Evolutionary conservation across 2,113 vertebrate genomes (phyloP), one percentile per base, ranked within the genome.

Genomic region (Neotoma lepida): DNA sequence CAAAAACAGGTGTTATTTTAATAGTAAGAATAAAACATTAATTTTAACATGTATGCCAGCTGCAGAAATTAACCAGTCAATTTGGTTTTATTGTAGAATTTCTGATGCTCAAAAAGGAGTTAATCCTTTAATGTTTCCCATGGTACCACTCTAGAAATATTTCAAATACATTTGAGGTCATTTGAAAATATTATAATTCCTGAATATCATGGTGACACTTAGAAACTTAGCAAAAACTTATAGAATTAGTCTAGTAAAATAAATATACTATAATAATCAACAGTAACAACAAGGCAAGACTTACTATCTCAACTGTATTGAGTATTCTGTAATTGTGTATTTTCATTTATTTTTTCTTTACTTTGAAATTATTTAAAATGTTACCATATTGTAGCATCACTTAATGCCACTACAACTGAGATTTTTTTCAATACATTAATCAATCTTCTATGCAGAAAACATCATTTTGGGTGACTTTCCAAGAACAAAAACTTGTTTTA

Each of bases 111-210:
- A 61, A 22, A 61, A 24, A 18, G 24, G 22, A 61, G 24, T 4
- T 24, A 61, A 61, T 26, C 58, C 58, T 61, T 61, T 26, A 26
- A 61, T 9, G 7, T 26, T 61, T 61, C 58, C 22, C 8, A 26
- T 51, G 58, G 58, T 80, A 86, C 64, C 58, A 94, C 56, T 54
- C 86, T 96, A 77, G 68, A 90, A 96, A 82, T 5, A n/a, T 87
- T 87, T 78, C 81, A 54, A 92, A 93, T 91, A 91, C 71, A 33
- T 93, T 94, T 46, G 26, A 88, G 49, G 51, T 70, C 68, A 91
- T 51, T 56, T 81, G 88, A 86, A 92, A 88, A 85, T 90, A 94
- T 56, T 86, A 93, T 93, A n/a, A 61, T 6, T 39, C 73, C 61
- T 94, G 22, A 87, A 86, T 91, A 71, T 76, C 14, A 85, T 74